Evolutionary conservation across 2,888 invertebrate species (phyloP).

Genomic region (Pandemis cinnamomeana): DNA sequence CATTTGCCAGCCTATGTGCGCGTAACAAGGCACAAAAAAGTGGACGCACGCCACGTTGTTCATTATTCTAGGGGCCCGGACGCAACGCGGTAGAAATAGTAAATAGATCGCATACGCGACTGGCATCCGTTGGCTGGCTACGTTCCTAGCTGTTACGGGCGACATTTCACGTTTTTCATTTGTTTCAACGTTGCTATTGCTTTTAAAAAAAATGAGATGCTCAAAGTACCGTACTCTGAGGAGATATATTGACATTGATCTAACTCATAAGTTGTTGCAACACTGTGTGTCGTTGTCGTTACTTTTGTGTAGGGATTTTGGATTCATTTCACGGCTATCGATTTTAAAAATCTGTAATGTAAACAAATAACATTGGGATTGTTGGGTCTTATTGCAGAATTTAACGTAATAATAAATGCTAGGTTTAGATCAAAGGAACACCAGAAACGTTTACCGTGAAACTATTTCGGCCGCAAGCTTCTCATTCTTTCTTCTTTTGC

Average conservation of each 20-base stretch:
- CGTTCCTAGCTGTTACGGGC: slow-evolving; percentile 5
- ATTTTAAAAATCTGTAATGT: background rate
- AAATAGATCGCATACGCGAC: slow-evolving; percentile 48
- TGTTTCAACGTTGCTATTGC: slow-evolving; percentile 14
- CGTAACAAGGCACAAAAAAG: slow-evolving; percentile 46
- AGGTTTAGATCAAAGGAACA: background rate
- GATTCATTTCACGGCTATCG: background rate
- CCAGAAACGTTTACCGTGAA: background rate
- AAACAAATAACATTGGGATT: background rate
- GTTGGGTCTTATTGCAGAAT: background rate
- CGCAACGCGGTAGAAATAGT: slow-evolving; percentile 56
- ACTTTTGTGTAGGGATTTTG: background rate
- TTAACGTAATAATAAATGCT: background rate
- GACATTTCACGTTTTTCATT: slow-evolving; percentile 29
- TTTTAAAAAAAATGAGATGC: background rate
- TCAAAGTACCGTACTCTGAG: background rate
- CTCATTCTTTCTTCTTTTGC: background rate
- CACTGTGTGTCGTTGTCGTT: background rate
- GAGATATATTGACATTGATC: background rate
- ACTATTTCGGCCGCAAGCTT: background rate
- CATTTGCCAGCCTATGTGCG: slow-evolving; percentile 34
- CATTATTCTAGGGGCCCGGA: slow-evolving; percentile 58
- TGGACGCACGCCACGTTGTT: slow-evolving; percentile 44
- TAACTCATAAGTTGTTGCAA: background rate
- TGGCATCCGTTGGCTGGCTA: slow-evolving; percentile 27